A percentile compares a stretch with the other conserved stretches of the same genome.
phyloP scores from a whole-genome alignment of 2,888 invertebrate species.

The Masnerella sp. region DNA sequence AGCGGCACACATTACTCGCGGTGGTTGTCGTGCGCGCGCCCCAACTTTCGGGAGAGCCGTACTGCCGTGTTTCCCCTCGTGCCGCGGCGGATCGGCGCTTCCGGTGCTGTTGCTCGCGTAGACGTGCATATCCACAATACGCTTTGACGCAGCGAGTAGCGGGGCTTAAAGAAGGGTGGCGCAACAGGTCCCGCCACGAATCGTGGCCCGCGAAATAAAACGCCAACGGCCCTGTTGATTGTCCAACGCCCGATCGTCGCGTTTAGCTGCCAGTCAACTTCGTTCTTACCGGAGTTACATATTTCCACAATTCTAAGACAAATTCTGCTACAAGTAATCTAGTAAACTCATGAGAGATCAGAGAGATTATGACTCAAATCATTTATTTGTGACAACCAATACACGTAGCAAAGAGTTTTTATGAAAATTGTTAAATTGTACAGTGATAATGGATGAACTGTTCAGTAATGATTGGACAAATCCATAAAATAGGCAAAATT shows the following conservation, averaged over 20 bases:
- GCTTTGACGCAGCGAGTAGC: constrained; percentile 48
- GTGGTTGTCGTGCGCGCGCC: constrained; percentile 37
- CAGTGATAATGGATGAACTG: no score
- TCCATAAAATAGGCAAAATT: no score
- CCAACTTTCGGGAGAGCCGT: constrained; percentile 50
- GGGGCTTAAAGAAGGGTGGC: constrained; percentile 64
- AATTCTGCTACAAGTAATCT: no score
- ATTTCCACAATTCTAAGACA: no score
- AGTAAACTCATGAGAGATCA: no score
- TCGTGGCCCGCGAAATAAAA: constrained; percentile 68
- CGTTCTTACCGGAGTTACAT: no score
- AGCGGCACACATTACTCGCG: constrained; percentile 59
- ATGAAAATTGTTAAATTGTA: no score
- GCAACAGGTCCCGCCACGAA: constrained; percentile 72
- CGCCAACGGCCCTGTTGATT: constrained; percentile 44
- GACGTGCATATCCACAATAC: constrained; percentile 59
- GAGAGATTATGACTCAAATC: no score
- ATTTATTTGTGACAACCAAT: no score
- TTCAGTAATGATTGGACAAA: no score
- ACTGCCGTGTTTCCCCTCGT: constrained; percentile 52
- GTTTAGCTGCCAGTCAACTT: no score
- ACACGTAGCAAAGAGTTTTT: no score
- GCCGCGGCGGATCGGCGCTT: constrained; percentile 63
- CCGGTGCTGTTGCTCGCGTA: constrained; percentile 61
- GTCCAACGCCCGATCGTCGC: constrained; percentile 24